Conservation (phyloP, 1,140 invertebrate species). For the Tyrophagus putrescentiae region DNA sequence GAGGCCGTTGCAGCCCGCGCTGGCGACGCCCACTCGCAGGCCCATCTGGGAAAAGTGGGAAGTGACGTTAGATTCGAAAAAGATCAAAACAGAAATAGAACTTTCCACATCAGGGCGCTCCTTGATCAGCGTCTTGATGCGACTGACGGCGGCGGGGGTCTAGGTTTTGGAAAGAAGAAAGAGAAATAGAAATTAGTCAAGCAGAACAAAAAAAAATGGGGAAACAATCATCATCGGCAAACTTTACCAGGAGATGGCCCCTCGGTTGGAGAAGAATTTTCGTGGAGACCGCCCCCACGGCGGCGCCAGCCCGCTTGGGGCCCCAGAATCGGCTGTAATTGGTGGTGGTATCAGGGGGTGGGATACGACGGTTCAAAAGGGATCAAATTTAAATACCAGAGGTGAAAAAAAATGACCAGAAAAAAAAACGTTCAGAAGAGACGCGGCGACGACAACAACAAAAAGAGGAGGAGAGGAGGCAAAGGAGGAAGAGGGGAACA, state of each 20-base stretch:
- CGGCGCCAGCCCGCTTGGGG: no score
- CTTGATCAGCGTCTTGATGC: conserved; percentile 12
- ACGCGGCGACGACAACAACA: no score
- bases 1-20: conserved; percentile 92
- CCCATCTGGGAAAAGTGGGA: conserved; percentile 46
- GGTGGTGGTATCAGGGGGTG: no score
- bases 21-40: conserved; percentile 84
- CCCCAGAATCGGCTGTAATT: no score
- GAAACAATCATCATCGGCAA: not conserved
- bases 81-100: no score
- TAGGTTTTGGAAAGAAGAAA: not conserved
- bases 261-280: conserved; percentile 2
- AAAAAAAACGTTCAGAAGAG: no score
- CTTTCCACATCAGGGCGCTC: conserved; percentile 17
- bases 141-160: conserved; percentile 17
- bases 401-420: no score
- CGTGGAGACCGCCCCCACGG: conserved; percentile 10
- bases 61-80: not conserved
- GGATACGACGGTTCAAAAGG: no score
- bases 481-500: no score
- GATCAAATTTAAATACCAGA: no score
- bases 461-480: no score
- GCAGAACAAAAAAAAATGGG: no score
- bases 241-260: conserved; percentile 18
- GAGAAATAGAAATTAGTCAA: not conserved